phyloP scores from a whole-genome alignment of 2,113 vertebrate species.

The Ptilorrhoa leucosticta region DNA sequence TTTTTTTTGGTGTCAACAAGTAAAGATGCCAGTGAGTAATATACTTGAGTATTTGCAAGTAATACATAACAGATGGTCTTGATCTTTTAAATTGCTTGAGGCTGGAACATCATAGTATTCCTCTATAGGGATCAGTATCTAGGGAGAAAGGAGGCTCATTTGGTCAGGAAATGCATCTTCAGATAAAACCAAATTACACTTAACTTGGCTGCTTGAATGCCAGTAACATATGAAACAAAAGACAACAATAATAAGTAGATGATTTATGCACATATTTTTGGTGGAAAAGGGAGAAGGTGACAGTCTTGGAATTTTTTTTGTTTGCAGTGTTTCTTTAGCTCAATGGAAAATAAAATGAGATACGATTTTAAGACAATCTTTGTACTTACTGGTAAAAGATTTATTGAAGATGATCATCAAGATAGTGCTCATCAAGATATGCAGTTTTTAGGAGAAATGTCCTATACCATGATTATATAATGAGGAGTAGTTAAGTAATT shows the following conservation, averaged over 20 bases:
- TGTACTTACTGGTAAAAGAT: background rate
- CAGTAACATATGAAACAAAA: background rate
- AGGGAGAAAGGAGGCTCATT: background rate
- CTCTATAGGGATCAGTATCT: background rate
- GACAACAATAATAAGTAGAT: background rate
- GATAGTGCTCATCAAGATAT: background rate
- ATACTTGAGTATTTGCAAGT: too few relatives aligned
- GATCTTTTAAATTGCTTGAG: background rate
- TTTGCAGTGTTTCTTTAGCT: background rate
- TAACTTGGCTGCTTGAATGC: background rate
- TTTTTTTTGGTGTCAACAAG: background rate
- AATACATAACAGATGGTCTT: background rate
- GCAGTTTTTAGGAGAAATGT: background rate
- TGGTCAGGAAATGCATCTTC: background rate
- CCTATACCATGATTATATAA: background rate
- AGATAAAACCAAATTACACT: background rate
- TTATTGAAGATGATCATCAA: background rate
- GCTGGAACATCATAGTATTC: background rate
- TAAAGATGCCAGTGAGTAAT: background rate
- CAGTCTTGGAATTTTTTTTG: background rate
- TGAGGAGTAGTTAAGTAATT: background rate
- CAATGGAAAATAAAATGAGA: background rate
- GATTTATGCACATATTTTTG: background rate
- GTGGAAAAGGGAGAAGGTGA: background rate
- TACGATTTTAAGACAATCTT: background rate